phyloP scores from a whole-genome alignment of 2,797 vertebrate genomes.

The Urocyon cinereoargenteus region DNA sequence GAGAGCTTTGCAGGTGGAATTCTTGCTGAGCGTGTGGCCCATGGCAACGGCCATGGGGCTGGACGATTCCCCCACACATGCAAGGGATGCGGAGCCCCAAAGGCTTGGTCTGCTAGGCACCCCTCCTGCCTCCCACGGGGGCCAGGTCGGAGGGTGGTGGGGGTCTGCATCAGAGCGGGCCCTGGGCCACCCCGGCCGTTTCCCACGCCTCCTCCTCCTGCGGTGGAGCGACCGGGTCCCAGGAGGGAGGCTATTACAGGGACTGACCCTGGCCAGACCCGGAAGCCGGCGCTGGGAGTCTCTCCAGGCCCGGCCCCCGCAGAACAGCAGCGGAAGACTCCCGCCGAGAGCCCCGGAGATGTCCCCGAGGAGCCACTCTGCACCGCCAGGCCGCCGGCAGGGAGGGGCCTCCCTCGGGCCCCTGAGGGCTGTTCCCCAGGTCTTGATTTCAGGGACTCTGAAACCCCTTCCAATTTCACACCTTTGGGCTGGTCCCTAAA shows the following conservation, averaged over 20 bases:
- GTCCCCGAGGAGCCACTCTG: accelerated
- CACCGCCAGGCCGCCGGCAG: accelerated
- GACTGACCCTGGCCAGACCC: conserved; percentile 9
- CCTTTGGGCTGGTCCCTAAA: not conserved
- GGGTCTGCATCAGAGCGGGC: not conserved
- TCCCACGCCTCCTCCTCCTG: conserved; percentile 66
- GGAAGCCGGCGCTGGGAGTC: not conserved
- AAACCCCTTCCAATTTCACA: not conserved
- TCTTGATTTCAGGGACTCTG: not conserved
- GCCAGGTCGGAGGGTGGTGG: not conserved
- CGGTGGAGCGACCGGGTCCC: conserved; percentile 37
- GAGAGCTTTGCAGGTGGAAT: accelerated
- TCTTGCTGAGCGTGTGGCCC: accelerated
- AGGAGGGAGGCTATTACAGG: conserved; percentile 61
- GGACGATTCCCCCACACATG: accelerated
- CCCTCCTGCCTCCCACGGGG: accelerated
- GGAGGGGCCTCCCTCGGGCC: not conserved
- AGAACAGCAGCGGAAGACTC: not conserved
- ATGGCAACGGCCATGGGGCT: accelerated
- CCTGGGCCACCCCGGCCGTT: not conserved
- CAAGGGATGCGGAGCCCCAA: not conserved
- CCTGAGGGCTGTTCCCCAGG: accelerated
- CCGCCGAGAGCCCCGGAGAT: accelerated
- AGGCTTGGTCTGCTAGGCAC: accelerated
- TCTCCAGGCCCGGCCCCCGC: not conserved